Percentiles rank a stretch among this genome's conserved stretches.
phyloP scores from a whole-genome alignment of 35 echinoderm and acorn worm species.

The Amphiura filiformis region DNA sequence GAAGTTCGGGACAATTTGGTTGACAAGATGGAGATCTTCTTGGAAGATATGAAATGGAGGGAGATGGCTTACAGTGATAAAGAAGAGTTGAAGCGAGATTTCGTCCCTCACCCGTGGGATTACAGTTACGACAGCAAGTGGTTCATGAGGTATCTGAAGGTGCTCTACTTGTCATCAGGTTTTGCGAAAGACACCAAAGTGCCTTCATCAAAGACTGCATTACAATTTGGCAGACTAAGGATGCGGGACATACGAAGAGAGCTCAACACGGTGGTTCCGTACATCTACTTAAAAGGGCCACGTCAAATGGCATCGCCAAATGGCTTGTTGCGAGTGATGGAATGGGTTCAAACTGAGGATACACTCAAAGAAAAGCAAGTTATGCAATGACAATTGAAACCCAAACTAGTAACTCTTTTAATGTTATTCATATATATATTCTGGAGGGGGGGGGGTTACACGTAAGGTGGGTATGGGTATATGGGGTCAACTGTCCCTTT shows the following conservation, averaged over 20 bases:
- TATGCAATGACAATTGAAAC: neutral
- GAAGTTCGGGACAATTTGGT: neutral
- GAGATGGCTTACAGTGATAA: neutral
- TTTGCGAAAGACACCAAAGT: neutral
- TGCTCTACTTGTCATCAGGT: neutral
- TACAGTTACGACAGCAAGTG: constrained; percentile 41
- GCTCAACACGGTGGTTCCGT: constrained; percentile 51
- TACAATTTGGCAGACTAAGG: constrained; percentile 14
- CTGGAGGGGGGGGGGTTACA: no score
- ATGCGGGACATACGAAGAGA: constrained; percentile 59
- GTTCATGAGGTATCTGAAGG: constrained; percentile 49
- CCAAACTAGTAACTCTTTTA: neutral
- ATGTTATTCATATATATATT: neutral
- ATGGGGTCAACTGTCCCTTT: no score
- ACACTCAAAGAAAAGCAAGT: neutral
- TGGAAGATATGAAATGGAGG: neutral
- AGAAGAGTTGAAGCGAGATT: neutral
- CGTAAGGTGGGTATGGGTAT: no score
- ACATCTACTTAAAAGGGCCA: neutral
- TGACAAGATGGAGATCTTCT: neutral
- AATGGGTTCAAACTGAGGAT: neutral
- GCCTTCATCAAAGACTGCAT: constrained; percentile 11
- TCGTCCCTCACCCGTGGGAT: neutral
- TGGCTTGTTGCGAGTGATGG: neutral
- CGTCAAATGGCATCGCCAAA: neutral